A percentile compares a stretch with the other conserved stretches of the same genome.
Evolutionary conservation across 2,113 vertebrate genomes (phyloP).

Genomic region (Psephotus haematonotus): DNA sequence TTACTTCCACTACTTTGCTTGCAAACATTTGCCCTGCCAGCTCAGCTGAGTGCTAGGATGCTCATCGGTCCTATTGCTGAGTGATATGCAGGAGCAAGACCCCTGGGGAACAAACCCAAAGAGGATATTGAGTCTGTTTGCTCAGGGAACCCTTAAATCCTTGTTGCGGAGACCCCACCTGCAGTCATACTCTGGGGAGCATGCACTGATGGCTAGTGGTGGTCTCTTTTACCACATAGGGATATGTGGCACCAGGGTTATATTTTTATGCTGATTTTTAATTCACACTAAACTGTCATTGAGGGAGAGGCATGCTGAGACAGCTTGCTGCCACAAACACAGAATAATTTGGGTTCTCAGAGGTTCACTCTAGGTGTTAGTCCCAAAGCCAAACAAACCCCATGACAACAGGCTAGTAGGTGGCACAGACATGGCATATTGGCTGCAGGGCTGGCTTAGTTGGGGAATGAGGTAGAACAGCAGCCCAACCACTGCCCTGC

Average conservation of each 20-base stretch:
- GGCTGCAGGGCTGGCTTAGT: neutral
- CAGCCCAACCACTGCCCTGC: neutral
- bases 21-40: neutral
- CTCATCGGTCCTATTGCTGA: accelerated
- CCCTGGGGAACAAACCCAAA: neutral
- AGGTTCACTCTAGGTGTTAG: neutral
- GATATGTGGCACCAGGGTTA: neutral
- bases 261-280: neutral
- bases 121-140: neutral
- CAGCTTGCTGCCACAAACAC: neutral
- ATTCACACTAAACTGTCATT: neutral
- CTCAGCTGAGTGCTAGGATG: neutral
- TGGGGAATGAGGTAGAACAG: neutral
- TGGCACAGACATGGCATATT: accelerated
- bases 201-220: neutral
- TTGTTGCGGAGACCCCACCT: neutral
- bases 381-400: neutral
- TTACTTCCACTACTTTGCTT: neutral
- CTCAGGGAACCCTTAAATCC: neutral
- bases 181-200: neutral
- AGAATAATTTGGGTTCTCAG: neutral
- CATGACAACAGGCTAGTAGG: accelerated
- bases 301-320: neutral
- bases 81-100: neutral
- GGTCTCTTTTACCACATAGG: neutral